A percentile compares a stretch with the other conserved stretches of the same genome.
phyloP scores from a whole-genome alignment of 2,797 vertebrate genomes.

The Aeoliscus strigatus region DNA sequence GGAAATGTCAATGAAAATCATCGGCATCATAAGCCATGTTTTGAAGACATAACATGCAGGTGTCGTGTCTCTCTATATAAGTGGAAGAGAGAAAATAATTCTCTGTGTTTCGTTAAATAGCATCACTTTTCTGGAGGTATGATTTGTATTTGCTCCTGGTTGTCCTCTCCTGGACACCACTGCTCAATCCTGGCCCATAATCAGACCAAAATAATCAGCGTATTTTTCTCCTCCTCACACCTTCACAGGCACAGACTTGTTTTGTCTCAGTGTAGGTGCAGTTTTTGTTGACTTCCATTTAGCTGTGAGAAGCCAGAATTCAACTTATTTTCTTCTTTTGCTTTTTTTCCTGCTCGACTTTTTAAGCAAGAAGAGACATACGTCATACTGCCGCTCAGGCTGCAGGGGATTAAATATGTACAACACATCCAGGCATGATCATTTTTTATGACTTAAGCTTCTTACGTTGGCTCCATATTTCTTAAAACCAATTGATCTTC shows the following conservation, averaged over 20 bases:
- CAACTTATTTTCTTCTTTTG: slow-evolving; percentile 3
- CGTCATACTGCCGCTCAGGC: slow-evolving; percentile 63
- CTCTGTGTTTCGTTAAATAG: slow-evolving; percentile 49
- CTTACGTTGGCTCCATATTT: slow-evolving; percentile 75
- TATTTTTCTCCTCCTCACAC: slow-evolving; percentile 27
- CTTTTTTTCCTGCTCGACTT: slow-evolving; percentile 34
- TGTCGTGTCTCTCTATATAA: slow-evolving; percentile 38
- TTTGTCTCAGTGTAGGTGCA: slow-evolving; percentile 41
- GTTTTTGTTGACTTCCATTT: slow-evolving; percentile 39
- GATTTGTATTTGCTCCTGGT: slow-evolving; percentile 21
- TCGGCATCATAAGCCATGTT: slow-evolving; percentile 36
- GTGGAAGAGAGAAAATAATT: slow-evolving; percentile 43
- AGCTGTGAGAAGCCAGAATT: slow-evolving; percentile 28
- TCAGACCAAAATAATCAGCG: slow-evolving; percentile 43
- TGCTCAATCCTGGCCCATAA: slow-evolving; percentile 35
- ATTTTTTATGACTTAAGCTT: slow-evolving; percentile 77
- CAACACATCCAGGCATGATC: slow-evolving; percentile 75
- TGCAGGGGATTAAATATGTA: slow-evolving; percentile 75
- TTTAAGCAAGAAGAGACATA: slow-evolving; percentile 54
- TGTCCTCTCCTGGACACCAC: slow-evolving; percentile 23
- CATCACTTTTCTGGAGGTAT: too few species aligned
- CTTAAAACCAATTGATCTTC: slow-evolving; percentile 71
- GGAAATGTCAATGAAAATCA: slow-evolving; percentile 31
- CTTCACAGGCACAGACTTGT: slow-evolving; percentile 23
- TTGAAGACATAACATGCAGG: slow-evolving; percentile 33